These are phyloP conservation scores for Megaustenia siamemsis DNA, from an alignment of 2,888 invertebrate species.

Conservation along the genomic window DNA sequence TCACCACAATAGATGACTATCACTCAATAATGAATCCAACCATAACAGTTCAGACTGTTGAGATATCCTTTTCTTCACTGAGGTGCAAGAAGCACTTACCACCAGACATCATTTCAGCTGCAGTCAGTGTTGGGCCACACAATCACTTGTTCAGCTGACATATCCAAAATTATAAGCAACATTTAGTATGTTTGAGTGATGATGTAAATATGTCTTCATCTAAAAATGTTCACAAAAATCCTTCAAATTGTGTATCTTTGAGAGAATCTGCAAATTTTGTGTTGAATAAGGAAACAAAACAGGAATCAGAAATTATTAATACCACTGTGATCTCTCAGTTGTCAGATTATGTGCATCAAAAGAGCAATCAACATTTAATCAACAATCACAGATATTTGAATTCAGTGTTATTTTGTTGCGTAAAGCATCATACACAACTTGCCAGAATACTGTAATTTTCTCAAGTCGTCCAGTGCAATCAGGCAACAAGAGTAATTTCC, in stretches of 20 bases:
- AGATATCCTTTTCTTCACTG: background rate
- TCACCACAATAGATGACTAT: too few relatives aligned
- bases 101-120: background rate
- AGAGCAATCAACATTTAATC: background rate
- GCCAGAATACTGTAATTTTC: background rate
- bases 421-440: background rate
- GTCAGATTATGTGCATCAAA: background rate
- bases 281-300: background rate
- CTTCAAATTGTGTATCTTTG: background rate
- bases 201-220: slow-evolving; percentile 48
- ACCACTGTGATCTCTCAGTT: slow-evolving; percentile 31
- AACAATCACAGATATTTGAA: background rate
- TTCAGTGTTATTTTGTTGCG: background rate
- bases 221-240: slow-evolving; percentile 9
- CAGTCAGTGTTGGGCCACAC: background rate
- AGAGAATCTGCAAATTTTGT: slow-evolving; percentile 18
- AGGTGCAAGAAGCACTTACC: background rate
- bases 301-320: background rate
- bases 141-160: background rate
- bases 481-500: background rate
- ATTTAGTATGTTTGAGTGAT: slow-evolving; percentile 56
- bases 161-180: slow-evolving; percentile 43
- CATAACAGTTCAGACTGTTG: background rate
- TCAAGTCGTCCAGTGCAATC: background rate
- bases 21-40: slow-evolving; percentile 25